Conservation (phyloP, 2,797 vertebrate species). For the Anguilla marmorata region DNA sequence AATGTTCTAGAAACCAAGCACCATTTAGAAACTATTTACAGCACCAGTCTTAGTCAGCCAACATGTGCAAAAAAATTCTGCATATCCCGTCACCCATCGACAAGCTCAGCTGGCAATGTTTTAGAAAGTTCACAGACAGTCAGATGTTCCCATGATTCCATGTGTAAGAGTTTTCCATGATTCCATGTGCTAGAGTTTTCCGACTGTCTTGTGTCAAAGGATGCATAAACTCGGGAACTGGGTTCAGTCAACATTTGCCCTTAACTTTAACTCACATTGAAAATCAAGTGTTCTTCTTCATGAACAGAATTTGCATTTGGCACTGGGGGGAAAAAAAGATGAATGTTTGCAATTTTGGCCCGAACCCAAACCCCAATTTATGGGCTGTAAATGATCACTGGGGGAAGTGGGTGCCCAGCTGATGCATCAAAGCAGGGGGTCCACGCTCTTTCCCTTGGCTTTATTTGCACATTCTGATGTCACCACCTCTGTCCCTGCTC, state of each 20-base stretch:
- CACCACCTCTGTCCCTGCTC: background rate
- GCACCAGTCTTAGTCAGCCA: background rate
- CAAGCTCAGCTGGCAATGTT: background rate
- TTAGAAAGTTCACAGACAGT: background rate
- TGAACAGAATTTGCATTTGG: background rate
- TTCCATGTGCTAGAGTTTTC: background rate
- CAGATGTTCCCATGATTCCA: background rate
- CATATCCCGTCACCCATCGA: background rate
- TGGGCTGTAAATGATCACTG: background rate
- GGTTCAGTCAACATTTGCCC: slow-evolving; percentile 7
- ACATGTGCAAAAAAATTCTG: background rate
- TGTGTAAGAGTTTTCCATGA: background rate
- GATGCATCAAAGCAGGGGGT: background rate
- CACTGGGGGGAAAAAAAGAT: background rate
- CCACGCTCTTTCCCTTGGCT: background rate
- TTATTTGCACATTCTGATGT: background rate
- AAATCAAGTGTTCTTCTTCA: background rate
- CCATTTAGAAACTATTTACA: background rate
- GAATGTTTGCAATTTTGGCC: background rate
- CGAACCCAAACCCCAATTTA: background rate
- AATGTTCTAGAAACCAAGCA: background rate
- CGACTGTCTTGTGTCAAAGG: background rate
- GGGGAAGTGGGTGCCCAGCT: background rate
- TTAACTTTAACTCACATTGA: background rate
- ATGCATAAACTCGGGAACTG: background rate